Evolutionary conservation across 2,888 invertebrate genomes (phyloP).

Genomic region (Buathra laborator): DNA sequence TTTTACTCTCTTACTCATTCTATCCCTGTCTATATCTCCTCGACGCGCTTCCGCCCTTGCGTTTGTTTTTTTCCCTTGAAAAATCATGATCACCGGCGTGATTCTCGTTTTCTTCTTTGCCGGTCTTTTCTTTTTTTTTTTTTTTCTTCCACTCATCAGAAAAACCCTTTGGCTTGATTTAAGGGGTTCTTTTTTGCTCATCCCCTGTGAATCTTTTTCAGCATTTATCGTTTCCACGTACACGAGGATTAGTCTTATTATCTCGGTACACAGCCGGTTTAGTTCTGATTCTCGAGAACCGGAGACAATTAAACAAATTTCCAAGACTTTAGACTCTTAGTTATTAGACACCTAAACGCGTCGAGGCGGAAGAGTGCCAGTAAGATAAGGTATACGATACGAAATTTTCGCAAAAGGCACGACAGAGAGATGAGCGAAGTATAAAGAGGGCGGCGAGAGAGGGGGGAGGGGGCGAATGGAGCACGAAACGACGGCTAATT

Average conservation of each 20-base stretch:
- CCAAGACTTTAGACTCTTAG: neutral
- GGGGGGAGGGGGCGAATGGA: conserved; percentile 52
- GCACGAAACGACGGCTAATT: conserved; percentile 72
- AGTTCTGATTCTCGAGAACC: neutral
- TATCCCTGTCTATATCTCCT: conserved; percentile 55
- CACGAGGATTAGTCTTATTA: neutral
- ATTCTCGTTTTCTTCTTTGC: conserved; percentile 15
- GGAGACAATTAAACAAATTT: conserved; percentile 47
- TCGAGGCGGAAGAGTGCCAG: conserved; percentile 37
- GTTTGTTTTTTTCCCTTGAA: conserved; percentile 43
- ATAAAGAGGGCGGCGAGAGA: conserved; percentile 23
- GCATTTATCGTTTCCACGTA: neutral
- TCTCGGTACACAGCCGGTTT: neutral
- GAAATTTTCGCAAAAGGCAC: conserved; percentile 55
- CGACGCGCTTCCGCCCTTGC: conserved; percentile 50
- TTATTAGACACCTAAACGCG: conserved; percentile 10
- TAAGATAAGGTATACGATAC: conserved; percentile 39
- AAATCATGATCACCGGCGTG: conserved; percentile 21
- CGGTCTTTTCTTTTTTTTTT: neutral
- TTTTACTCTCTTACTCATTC: conserved; percentile 41
- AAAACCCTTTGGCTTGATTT: neutral
- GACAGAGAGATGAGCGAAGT: conserved; percentile 27
- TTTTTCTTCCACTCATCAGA: neutral
- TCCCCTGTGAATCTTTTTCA: neutral
- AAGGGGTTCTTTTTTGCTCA: neutral